phyloP scores from a whole-genome alignment of 2,888 invertebrate species.

The Chrysopilus asiliformis region DNA sequence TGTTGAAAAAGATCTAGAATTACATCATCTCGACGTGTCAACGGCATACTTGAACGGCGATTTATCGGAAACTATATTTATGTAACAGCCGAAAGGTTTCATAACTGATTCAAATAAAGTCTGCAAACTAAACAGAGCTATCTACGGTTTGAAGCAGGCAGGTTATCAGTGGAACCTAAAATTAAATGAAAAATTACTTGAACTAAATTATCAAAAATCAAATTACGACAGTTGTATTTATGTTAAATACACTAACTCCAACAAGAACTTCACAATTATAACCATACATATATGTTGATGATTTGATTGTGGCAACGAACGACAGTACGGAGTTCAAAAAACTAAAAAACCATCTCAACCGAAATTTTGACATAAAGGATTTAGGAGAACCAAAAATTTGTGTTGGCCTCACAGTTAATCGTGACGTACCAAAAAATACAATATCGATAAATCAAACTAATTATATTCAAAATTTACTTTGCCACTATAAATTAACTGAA shows the following conservation, averaged over 20 bases:
- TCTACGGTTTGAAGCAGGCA: no score
- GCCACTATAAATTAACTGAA: no score
- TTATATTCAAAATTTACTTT: background rate
- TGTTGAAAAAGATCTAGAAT: no score
- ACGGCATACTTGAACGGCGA: no score
- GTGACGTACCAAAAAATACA: background rate
- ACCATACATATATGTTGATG: background rate
- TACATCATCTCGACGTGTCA: no score
- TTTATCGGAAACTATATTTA: no score
- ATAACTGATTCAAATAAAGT: constrained; percentile 9
- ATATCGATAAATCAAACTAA: background rate
- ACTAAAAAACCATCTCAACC: background rate
- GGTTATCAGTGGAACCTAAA: no score
- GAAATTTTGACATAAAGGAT: background rate
- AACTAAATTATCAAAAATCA: no score
- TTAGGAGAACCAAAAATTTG: background rate
- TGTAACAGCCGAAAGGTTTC: no score
- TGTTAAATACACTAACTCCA: background rate
- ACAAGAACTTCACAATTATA: background rate
- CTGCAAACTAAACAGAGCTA: constrained; percentile 13
- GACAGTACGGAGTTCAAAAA: background rate
- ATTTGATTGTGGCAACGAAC: background rate
- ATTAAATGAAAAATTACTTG: no score
- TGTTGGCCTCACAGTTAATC: background rate
- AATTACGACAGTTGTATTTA: background rate